A percentile compares a stretch with the other conserved stretches of the same genome.
Evolutionary conservation across 2,113 vertebrate species (phyloP).

Genomic region (Malaclemys terrapin): DNA sequence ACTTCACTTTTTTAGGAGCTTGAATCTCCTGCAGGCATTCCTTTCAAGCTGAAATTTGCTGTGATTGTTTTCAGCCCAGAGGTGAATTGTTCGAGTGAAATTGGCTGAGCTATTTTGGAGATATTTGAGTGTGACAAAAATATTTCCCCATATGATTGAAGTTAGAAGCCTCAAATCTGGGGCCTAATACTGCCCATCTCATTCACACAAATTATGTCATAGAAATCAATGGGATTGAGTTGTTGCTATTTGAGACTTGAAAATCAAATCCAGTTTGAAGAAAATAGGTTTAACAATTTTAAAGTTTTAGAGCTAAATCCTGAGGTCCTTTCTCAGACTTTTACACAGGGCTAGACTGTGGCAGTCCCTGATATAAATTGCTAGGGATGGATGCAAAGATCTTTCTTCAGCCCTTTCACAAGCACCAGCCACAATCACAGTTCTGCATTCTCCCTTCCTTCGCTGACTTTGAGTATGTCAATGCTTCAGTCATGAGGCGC

Average conservation of each 20-base stretch:
- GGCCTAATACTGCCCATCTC: background rate
- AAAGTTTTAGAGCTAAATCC: background rate
- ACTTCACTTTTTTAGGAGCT: slow-evolving; percentile 16
- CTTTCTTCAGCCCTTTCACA: background rate
- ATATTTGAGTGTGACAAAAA: background rate
- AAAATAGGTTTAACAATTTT: background rate
- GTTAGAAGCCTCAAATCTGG: background rate
- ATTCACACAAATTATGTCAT: background rate
- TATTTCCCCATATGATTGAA: background rate
- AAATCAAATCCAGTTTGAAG: background rate
- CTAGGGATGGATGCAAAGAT: background rate
- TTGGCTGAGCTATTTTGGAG: slow-evolving; percentile 42
- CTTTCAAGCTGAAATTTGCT: slow-evolving; percentile 43
- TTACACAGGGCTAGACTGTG: background rate
- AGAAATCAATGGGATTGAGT: background rate
- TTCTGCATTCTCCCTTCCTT: background rate
- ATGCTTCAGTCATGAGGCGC: background rate
- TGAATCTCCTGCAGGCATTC: slow-evolving; percentile 48
- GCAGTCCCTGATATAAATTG: background rate
- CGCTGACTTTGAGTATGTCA: background rate
- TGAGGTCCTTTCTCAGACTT: background rate
- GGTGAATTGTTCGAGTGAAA: background rate
- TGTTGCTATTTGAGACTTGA: background rate
- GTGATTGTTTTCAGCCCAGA: slow-evolving; percentile 27
- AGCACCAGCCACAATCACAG: background rate